These are phyloP conservation scores for Tichodroma muraria DNA, from an alignment of 2,113 vertebrate species.

Conservation along the genomic window DNA sequence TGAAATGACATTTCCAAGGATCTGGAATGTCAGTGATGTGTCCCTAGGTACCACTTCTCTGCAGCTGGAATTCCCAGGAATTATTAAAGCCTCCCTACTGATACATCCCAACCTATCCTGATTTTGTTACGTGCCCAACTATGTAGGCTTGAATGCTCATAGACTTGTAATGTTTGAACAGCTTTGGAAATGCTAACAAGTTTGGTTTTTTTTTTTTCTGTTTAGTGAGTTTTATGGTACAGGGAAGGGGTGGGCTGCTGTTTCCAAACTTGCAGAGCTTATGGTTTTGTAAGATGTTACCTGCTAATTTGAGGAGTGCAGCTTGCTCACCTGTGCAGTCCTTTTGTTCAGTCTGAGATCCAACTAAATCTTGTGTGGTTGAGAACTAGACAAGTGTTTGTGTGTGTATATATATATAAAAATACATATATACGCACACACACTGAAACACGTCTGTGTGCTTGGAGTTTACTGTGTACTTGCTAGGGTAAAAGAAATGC, in stretches of 20 bases:
- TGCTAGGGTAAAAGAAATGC: background rate
- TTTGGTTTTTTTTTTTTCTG: background rate
- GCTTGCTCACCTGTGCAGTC: background rate
- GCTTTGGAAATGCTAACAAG: background rate
- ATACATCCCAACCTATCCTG: background rate
- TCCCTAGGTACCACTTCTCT: background rate
- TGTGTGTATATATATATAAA: fast-evolving
- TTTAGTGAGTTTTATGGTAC: background rate
- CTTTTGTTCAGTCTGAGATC: background rate
- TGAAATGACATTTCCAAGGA: background rate
- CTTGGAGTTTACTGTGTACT: background rate
- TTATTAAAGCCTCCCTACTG: background rate
- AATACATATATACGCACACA: fast-evolving
- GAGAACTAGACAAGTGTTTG: background rate
- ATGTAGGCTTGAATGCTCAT: background rate
- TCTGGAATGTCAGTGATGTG: background rate
- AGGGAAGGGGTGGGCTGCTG: background rate
- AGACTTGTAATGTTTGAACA: background rate
- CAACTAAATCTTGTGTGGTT: background rate
- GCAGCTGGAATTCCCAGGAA: background rate
- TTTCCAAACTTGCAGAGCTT: background rate
- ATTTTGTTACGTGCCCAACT: fast-evolving
- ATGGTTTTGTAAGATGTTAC: background rate
- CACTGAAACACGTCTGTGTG: background rate
- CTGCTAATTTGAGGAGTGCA: background rate